These are phyloP conservation scores for Dryobota labecula DNA, from an alignment of 2,888 invertebrate species.

Conservation along the genomic window DNA sequence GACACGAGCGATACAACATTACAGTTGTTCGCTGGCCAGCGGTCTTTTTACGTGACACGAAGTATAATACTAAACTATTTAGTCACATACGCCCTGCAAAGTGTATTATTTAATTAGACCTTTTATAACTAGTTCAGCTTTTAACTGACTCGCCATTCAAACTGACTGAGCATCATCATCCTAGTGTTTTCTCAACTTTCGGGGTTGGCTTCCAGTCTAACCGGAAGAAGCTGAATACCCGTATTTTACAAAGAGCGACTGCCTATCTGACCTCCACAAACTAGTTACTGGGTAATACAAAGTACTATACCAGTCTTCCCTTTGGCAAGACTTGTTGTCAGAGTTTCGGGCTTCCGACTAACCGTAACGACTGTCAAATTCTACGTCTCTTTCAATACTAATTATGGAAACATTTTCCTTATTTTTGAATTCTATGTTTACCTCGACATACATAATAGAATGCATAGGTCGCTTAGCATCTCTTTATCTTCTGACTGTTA, in stretches of 20 bases:
- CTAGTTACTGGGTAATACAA: neutral
- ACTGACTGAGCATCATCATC: neutral
- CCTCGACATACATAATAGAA: neutral
- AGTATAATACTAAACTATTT: neutral
- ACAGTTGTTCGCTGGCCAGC: too few species aligned
- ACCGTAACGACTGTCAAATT: neutral
- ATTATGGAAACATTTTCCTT: neutral
- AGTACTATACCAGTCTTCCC: too few species aligned
- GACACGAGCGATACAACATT: too few species aligned
- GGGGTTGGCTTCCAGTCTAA: neutral
- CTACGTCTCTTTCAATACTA: neutral
- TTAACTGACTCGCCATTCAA: neutral
- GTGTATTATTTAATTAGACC: neutral
- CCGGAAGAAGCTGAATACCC: neutral
- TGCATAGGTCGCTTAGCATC: neutral
- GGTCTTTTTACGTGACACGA: too few species aligned
- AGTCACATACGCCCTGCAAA: neutral
- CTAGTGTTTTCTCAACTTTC: neutral
- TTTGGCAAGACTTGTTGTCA: neutral
- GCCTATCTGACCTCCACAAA: neutral
- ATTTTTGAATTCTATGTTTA: neutral
- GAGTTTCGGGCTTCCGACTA: too few species aligned
- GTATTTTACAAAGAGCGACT: neutral
- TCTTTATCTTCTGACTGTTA: neutral
- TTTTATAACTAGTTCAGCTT: neutral